Evolutionary conservation across 2,113 vertebrate species (phyloP), one percentile per base, ranked within the genome.

Genomic region (Triplophysa tibetana): DNA sequence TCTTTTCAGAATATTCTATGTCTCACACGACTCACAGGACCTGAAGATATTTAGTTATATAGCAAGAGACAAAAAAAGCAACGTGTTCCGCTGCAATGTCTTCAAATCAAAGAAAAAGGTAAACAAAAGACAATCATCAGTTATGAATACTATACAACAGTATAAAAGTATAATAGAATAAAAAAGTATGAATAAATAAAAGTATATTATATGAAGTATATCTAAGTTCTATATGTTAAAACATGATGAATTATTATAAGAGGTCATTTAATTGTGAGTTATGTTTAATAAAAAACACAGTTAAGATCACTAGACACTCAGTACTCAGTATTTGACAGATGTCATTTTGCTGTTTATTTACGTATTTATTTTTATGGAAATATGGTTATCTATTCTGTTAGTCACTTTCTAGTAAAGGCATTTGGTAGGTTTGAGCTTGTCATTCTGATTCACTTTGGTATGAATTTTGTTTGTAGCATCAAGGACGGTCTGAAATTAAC

Each of bases 51-150:
- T 99, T 90, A 98, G 98, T 85, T 99, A 99, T 62, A 99, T 99
- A 8, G 97, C 96, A 1, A 92, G 97, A 82, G 98, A 99, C 13
- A 96, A 96, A 6, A 93, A 96, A 88, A 98, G 93, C 89, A 98
- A 97, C 3, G 23, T 94, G 69, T 98, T 99, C 91, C 93, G 94
- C 78, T 99, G 98, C 88, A 98, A 98, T 0, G 98, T 99, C 78
- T 99, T 99, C 89, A 99, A 99, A 85, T 98, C 97, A 26, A 98
- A 98, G 90, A 97, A 97, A 86, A 99, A 99, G 95, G 97, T 98
- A 91, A 73, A 69, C 38, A 21, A 19, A 24, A 8, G 52, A 4
- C 48, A 52, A 52, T 50, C 12, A 14, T 14, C 48, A 50, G 48
- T 50, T 50, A 14, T 17, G 29, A 29, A 29, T 4, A 29, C 29